Conservation (phyloP, 2,113 vertebrate species). For the Barnardius zonarius region DNA sequence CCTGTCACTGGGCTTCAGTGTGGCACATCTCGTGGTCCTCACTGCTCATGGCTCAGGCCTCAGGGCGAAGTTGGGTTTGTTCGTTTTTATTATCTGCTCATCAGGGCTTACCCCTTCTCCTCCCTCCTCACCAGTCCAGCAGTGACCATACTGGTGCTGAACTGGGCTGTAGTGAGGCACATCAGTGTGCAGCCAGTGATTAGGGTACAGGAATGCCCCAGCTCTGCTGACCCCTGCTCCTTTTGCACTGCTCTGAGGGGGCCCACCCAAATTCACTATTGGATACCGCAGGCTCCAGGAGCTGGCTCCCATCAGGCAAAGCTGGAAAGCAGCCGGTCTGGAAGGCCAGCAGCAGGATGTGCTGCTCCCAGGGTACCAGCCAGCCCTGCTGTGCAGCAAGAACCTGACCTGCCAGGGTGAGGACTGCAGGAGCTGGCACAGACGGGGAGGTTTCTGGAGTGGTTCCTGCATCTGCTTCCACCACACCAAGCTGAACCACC, state of each 20-base stretch:
- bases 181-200: background rate
- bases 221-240: background rate
- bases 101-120: background rate
- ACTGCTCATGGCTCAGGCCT: background rate
- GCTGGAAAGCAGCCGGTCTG: background rate
- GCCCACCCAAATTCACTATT: background rate
- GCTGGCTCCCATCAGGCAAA: background rate
- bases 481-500: background rate
- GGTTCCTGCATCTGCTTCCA: background rate
- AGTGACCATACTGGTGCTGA: background rate
- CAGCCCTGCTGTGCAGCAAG: background rate
- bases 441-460: background rate
- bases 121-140: background rate
- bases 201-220: background rate
- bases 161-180: background rate
- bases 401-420: too few relatives aligned
- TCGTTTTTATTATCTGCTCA: background rate
- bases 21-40: background rate
- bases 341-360: background rate
- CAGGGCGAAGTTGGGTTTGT: background rate
- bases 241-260: background rate
- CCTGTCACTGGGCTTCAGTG: background rate
- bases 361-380: background rate
- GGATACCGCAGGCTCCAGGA: background rate
- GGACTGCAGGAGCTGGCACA: background rate